Conservation (phyloP, 2,888 invertebrate genomes). For the Alentia gelatinosa region DNA sequence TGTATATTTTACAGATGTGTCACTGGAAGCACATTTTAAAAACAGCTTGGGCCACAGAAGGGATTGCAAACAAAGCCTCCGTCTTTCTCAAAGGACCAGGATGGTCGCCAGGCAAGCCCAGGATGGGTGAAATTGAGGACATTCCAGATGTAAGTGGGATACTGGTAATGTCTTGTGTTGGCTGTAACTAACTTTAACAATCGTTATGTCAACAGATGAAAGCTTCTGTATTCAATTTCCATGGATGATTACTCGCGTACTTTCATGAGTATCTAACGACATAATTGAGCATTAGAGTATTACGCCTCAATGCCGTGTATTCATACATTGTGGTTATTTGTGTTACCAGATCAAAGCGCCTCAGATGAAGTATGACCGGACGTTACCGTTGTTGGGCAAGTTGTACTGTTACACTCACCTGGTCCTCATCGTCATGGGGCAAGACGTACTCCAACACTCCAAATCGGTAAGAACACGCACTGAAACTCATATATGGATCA, state of each 20-base stretch:
- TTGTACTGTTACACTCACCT: constrained; percentile 70
- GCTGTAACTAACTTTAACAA: background rate
- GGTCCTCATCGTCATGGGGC: constrained; percentile 63
- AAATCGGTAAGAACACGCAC: constrained; percentile 63
- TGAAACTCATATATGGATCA: no score
- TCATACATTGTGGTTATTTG: no score
- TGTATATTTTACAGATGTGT: constrained; percentile 86
- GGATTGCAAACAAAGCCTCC: constrained; percentile 85
- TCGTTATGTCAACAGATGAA: no score
- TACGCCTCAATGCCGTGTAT: no score
- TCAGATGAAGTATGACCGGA: constrained; percentile 71
- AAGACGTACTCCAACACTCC: constrained; percentile 73
- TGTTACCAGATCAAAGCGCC: constrained; percentile 73
- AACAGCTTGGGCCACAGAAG: constrained; percentile 84
- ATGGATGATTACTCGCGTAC: no score
- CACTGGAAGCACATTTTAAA: constrained; percentile 87
- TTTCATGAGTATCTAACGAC: no score
- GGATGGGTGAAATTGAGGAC: constrained; percentile 88
- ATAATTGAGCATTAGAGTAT: no score
- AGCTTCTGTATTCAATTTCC: no score
- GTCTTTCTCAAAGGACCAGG: constrained; percentile 92
- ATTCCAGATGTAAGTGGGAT: constrained; percentile 86
- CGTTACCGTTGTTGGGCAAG: constrained; percentile 68
- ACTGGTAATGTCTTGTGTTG: background rate
- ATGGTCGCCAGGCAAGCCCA: constrained; percentile 89